Conservation (phyloP, 92 coral and sea anemone genomes). For the Metridium senile region DNA sequence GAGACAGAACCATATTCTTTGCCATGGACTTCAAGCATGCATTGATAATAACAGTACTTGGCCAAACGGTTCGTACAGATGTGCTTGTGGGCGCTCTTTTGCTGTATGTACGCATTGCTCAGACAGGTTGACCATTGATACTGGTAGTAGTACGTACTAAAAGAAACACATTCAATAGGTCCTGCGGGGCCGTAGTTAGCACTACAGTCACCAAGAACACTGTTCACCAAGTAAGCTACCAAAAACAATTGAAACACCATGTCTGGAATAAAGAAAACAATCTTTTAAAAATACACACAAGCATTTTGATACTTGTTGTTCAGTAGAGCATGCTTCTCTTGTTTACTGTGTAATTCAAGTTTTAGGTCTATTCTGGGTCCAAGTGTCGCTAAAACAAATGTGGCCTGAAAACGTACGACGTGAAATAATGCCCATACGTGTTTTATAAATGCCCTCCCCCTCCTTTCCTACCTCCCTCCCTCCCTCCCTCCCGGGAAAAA, state of each 20-base stretch:
- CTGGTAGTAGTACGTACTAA: constrained; percentile 15
- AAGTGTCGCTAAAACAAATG: too few relatives aligned
- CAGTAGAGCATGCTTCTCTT: too few relatives aligned
- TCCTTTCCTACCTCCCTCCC: too few relatives aligned
- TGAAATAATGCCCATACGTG: too few relatives aligned
- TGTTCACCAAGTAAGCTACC: constrained; percentile 10
- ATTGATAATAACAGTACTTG: constrained; percentile 67
- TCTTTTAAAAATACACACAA: neutral
- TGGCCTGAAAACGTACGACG: too few relatives aligned
- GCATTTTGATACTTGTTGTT: too few relatives aligned
- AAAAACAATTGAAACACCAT: constrained; percentile 10
- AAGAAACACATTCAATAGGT: constrained; percentile 32
- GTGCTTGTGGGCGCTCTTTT: constrained; percentile 47
- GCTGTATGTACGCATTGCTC: constrained; percentile 51
- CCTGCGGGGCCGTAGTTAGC: constrained; percentile 54
- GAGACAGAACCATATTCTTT: constrained; percentile 42
- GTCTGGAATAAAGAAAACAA: neutral
- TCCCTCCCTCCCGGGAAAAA: too few relatives aligned
- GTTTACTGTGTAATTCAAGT: too few relatives aligned
- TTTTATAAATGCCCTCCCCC: too few relatives aligned
- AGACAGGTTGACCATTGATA: constrained; percentile 77
- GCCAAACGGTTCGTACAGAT: constrained; percentile 18
- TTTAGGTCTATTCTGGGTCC: too few relatives aligned
- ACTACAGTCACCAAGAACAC: constrained; percentile 24
- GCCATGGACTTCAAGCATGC: constrained; percentile 72